Evolutionary conservation across 2,113 vertebrate genomes (phyloP).

Genomic region (Cynopterus brachyotis): DNA sequence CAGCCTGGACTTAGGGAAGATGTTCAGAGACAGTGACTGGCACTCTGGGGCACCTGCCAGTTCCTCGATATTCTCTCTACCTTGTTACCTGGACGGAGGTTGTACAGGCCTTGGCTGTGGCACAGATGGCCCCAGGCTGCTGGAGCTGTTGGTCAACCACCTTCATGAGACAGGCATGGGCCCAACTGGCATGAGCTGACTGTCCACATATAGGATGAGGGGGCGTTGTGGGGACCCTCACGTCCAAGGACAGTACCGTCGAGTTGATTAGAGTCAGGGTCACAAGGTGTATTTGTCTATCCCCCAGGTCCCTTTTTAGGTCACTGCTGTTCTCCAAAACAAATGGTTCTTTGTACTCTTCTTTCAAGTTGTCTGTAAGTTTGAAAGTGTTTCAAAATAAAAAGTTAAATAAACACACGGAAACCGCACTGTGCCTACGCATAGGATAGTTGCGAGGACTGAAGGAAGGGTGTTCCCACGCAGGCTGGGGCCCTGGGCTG

Average conservation of each 20-base stretch:
- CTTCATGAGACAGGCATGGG: background rate
- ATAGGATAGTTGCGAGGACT: background rate
- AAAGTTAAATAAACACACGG: background rate
- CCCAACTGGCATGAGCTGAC: background rate
- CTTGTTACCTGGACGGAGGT: background rate
- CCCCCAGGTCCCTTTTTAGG: background rate
- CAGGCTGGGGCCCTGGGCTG: background rate
- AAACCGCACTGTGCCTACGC: background rate
- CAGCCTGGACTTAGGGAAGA: background rate
- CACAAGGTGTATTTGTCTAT: background rate
- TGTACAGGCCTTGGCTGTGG: background rate
- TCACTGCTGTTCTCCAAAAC: background rate
- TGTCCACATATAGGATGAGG: fast-evolving
- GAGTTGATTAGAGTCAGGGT: background rate
- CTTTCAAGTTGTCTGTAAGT: background rate
- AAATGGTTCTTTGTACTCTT: background rate
- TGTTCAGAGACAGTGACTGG: background rate
- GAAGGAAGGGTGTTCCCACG: background rate
- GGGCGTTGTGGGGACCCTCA: fast-evolving
- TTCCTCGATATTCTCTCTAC: background rate
- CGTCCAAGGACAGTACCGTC: background rate
- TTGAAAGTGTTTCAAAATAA: conserved; percentile 10
- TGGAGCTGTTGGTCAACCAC: background rate
- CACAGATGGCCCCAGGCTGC: background rate
- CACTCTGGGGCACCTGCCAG: background rate